phyloP scores from a whole-genome alignment of 30 jellyfish, hydroid and myxozoan species.

The Rhopilema esculentum region DNA sequence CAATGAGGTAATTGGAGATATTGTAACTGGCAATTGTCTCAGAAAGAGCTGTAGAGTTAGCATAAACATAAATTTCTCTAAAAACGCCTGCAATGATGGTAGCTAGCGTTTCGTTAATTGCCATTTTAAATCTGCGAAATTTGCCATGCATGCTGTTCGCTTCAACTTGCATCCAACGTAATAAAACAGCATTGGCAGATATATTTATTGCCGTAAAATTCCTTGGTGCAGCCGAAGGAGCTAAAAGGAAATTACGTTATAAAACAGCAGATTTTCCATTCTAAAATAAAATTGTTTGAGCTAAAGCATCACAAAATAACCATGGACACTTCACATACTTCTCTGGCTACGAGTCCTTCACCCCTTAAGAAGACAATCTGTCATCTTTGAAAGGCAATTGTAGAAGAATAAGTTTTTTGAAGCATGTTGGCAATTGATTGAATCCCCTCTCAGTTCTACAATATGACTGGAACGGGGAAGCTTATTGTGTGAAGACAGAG shows the following conservation, averaged over 20 bases:
- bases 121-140: slow-evolving; percentile 22
- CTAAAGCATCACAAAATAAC: no score
- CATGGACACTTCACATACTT: no score
- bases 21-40: not conserved
- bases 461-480: no score
- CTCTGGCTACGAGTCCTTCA: no score
- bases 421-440: no score
- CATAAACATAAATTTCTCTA: not conserved
- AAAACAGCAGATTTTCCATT: not conserved
- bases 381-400: no score
- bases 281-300: no score
- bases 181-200: slow-evolving; percentile 3
- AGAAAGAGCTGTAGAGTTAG: not conserved
- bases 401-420: no score
- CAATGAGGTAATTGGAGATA: not conserved
- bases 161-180: slow-evolving; percentile 47
- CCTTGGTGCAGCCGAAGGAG: slow-evolving; percentile 61
- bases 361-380: no score
- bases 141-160: slow-evolving; percentile 23
- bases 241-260: slow-evolving; percentile 11
- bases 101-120: slow-evolving; percentile 38
- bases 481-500: no score
- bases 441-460: no score
- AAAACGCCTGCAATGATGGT: slow-evolving; percentile 22
- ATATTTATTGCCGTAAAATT: slow-evolving; percentile 7